A percentile compares a stretch with the other conserved stretches of the same genome.
Evolutionary conservation across 2,888 invertebrate genomes (phyloP).

Genomic region (Rhamphomyia laevipes): DNA sequence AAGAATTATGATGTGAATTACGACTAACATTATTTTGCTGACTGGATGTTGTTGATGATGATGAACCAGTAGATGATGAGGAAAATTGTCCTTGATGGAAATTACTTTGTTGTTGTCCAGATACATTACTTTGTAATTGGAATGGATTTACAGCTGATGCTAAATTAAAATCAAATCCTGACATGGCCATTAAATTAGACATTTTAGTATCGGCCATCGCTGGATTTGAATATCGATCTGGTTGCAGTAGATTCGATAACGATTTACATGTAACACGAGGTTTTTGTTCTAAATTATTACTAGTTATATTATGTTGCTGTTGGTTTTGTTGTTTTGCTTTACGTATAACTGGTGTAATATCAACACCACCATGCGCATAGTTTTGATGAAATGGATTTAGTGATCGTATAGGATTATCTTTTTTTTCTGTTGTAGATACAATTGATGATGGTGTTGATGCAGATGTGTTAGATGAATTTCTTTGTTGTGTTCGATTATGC

Average conservation of each 20-base stretch:
- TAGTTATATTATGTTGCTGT: constrained; percentile 26
- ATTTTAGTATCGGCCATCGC: constrained; percentile 35
- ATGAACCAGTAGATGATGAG: constrained; percentile 11
- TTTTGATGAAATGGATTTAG: constrained; percentile 2
- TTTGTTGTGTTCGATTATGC: constrained; percentile 4
- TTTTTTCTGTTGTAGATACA: constrained; percentile 4
- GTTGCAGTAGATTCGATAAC: constrained; percentile 48
- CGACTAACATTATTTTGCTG: background rate
- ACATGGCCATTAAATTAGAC: constrained; percentile 27
- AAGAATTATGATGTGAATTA: too few species aligned
- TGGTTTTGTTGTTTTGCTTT: constrained; percentile 36
- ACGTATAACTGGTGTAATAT: background rate
- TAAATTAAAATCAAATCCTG: constrained; percentile 27
- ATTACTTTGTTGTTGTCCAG: constrained; percentile 10
- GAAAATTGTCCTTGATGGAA: constrained; percentile 4
- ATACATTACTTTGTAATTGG: constrained; percentile 8
- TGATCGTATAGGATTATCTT: background rate
- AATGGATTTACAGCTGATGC: constrained; percentile 11
- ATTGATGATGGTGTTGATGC: constrained; percentile 5
- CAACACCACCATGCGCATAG: background rate
- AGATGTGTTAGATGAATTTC: constrained; percentile 13
- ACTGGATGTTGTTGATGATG: constrained; percentile 9
- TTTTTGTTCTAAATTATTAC: constrained; percentile 41
- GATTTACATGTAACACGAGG: constrained; percentile 51
- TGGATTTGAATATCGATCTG: constrained; percentile 29